These are phyloP conservation scores for Sesia apiformis DNA, from an alignment of 2,888 invertebrate genomes.

Conservation along the genomic window DNA sequence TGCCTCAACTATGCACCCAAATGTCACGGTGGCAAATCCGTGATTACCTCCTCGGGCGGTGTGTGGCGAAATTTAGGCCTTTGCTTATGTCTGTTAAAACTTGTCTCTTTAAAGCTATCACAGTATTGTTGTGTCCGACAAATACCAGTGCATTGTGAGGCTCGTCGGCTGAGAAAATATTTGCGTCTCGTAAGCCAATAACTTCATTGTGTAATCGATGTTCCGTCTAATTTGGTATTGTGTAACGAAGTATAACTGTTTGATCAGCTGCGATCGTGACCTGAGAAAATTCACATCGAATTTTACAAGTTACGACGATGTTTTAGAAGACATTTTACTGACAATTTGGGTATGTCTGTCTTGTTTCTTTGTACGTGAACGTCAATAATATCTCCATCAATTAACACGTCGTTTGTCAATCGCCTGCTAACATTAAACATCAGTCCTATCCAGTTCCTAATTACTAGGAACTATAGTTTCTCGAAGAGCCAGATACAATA, in stretches of 20 bases:
- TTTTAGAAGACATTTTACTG: too few relatives aligned
- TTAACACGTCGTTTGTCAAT: slow-evolving; percentile 8
- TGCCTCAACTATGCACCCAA: slow-evolving; percentile 38
- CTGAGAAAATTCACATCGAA: background rate
- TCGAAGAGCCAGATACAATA: slow-evolving; percentile 8
- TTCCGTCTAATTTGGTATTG: slow-evolving; percentile 11
- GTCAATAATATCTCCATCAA: slow-evolving; percentile 3
- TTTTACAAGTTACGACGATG: too few relatives aligned
- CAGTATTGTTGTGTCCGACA: slow-evolving; percentile 7
- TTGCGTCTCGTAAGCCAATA: slow-evolving; percentile 25
- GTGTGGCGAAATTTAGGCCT: slow-evolving; percentile 21
- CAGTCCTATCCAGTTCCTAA: slow-evolving; percentile 38
- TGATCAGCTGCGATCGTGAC: background rate
- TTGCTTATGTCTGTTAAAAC: slow-evolving; percentile 11
- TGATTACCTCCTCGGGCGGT: slow-evolving; percentile 32
- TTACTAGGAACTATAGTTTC: slow-evolving; percentile 45
- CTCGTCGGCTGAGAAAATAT: slow-evolving; percentile 36
- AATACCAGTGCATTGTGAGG: slow-evolving; percentile 7
- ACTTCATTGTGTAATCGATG: slow-evolving; percentile 29
- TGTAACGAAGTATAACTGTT: background rate
- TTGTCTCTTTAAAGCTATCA: background rate
- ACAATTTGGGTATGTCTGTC: background rate
- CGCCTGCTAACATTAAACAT: slow-evolving; percentile 8
- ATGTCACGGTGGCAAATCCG: slow-evolving; percentile 56
- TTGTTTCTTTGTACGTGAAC: background rate